A percentile compares a stretch with the other conserved stretches of the same genome.
These are phyloP conservation scores for Epizoanthus scotinus DNA, from an alignment of 92 coral and sea anemone genomes.

Conservation along the genomic window DNA sequence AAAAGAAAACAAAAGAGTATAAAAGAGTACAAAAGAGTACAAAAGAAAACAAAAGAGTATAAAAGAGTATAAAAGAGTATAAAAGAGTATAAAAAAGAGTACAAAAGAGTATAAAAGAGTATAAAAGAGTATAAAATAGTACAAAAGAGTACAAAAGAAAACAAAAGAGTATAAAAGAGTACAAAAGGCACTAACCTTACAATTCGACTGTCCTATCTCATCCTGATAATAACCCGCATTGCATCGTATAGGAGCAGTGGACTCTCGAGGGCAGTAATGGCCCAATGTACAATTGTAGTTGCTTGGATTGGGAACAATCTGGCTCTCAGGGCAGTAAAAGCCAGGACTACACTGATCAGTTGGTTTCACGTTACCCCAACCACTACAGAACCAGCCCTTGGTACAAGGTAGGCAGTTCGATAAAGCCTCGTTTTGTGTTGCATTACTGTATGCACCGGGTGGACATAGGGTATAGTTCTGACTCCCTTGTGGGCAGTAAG, in stretches of 20 bases:
- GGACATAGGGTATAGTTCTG: conserved; percentile 71
- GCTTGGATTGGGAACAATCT: conserved; percentile 69
- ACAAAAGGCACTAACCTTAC: conserved; percentile 63
- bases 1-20: too few relatives aligned
- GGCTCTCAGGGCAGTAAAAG: conserved; percentile 90
- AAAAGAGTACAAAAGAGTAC: too few relatives aligned
- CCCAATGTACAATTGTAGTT: conserved; percentile 74
- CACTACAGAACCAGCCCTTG: conserved; percentile 80
- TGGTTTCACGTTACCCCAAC: conserved; percentile 70
- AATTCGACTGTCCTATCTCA: conserved; percentile 54
- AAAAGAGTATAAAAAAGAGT: too few relatives aligned
- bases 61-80: too few relatives aligned
- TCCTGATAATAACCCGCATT: conserved; percentile 89
- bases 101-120: too few relatives aligned
- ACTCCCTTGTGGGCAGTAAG: conserved; percentile 82
- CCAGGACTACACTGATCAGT: conserved; percentile 80
- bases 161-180: too few relatives aligned
- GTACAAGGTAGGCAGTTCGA: conserved; percentile 81
- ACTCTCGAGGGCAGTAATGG: conserved; percentile 83
- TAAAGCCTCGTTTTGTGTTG: conserved; percentile 62
- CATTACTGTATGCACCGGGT: conserved; percentile 83
- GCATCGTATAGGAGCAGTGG: conserved; percentile 79
- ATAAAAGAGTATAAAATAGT: too few relatives aligned
- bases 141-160: too few relatives aligned
- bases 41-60: too few relatives aligned